These are phyloP conservation scores for Amazona guildingii DNA, from an alignment of 2,113 vertebrate species.

Conservation along the genomic window DNA sequence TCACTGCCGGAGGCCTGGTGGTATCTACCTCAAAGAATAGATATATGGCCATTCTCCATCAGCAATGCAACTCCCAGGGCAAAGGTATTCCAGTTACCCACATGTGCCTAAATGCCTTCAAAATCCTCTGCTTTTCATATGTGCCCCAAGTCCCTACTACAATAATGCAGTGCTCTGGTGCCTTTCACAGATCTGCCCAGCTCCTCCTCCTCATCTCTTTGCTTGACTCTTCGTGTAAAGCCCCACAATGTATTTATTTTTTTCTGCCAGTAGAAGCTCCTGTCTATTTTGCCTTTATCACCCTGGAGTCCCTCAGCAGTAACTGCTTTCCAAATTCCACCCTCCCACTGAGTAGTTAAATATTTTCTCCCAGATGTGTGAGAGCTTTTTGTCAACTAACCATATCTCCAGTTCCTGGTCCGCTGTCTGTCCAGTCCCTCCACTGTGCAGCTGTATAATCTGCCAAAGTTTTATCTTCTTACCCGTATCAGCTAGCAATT, in stretches of 20 bases:
- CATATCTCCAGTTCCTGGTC: background rate
- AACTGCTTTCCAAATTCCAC: background rate
- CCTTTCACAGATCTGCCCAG: background rate
- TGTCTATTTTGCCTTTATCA: background rate
- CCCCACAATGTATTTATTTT: background rate
- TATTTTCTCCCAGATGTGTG: background rate
- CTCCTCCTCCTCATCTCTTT: background rate
- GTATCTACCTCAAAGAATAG: background rate
- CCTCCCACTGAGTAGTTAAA: background rate
- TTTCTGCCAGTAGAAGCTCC: background rate
- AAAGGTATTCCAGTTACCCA: background rate
- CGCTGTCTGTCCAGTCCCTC: background rate
- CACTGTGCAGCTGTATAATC: background rate
- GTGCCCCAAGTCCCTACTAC: background rate
- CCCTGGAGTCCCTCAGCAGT: background rate
- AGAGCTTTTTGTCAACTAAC: background rate
- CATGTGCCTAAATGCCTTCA: background rate
- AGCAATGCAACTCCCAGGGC: background rate
- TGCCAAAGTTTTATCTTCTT: constrained; percentile 6
- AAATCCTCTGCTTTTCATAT: background rate
- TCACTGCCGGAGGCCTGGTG: background rate
- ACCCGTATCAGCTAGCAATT: background rate
- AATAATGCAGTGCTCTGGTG: background rate
- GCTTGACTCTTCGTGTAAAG: background rate
- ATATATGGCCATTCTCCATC: background rate